These are phyloP conservation scores for Rhopilema esculentum DNA, from an alignment of 30 jellyfish, hydroid and myxozoan genomes.

Conservation along the genomic window DNA sequence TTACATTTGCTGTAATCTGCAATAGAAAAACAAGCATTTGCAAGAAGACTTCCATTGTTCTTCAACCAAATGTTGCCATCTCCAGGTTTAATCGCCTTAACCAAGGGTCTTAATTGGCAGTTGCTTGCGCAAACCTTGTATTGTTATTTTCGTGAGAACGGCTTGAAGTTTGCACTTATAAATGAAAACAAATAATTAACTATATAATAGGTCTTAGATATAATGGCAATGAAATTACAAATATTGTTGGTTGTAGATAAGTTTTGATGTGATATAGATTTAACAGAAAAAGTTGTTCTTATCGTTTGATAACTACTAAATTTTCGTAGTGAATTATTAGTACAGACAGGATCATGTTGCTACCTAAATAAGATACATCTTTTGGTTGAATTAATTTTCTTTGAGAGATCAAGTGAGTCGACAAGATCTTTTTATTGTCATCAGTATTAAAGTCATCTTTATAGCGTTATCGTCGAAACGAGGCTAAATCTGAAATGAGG, in stretches of 20 bases:
- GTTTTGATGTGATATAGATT: background rate
- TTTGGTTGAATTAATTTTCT: too few species aligned
- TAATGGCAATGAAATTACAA: background rate
- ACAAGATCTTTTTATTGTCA: too few species aligned
- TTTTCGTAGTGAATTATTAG: too few species aligned
- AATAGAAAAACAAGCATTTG: slow-evolving; percentile 20
- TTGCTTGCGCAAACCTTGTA: slow-evolving; percentile 27
- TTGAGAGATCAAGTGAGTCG: too few species aligned
- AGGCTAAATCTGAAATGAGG: too few species aligned
- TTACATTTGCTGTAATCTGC: slow-evolving; percentile 23
- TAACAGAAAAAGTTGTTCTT: background rate
- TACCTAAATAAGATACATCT: too few species aligned
- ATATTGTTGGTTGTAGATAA: background rate
- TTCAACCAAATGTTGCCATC: background rate
- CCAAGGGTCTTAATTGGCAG: background rate
- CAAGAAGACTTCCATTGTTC: background rate
- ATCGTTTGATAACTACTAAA: too few species aligned
- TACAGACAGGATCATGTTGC: too few species aligned
- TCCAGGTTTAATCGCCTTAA: background rate
- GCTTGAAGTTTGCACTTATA: slow-evolving; percentile 9
- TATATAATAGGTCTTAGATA: background rate
- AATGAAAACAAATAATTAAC: slow-evolving; percentile 7
- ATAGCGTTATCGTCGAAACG: too few species aligned
- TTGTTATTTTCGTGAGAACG: slow-evolving; percentile 51
- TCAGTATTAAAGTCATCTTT: too few species aligned